phyloP scores from a whole-genome alignment of 2,888 invertebrate species.

The Aleiodes alternator region DNA sequence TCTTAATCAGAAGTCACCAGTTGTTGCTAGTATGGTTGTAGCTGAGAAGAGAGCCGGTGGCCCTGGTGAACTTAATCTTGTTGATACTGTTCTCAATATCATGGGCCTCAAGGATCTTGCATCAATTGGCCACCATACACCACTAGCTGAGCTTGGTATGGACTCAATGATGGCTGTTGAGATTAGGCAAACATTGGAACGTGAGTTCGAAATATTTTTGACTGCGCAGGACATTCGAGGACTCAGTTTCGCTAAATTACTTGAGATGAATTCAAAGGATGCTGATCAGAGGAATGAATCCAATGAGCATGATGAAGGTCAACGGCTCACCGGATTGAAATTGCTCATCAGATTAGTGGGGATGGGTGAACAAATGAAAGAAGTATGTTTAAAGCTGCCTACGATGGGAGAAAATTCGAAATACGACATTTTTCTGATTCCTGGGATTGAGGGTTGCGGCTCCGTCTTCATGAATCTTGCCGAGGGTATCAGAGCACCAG shows the following conservation, averaged over 20 bases:
- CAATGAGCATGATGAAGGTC: constrained; percentile 11
- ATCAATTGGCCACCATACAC: constrained; percentile 79
- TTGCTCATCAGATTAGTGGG: constrained; percentile 57
- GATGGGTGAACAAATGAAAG: constrained; percentile 43
- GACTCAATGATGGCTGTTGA: constrained; percentile 98
- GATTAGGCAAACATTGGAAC: constrained; percentile 93
- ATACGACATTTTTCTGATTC: constrained; percentile 68
- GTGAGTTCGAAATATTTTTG: constrained; percentile 91
- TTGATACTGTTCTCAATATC: constrained; percentile 84
- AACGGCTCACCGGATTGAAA: constrained; percentile 58
- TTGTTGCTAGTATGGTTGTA: constrained; percentile 90
- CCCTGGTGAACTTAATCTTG: constrained; percentile 80
- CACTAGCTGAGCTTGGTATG: constrained; percentile 94
- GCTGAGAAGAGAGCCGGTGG: constrained; percentile 86
- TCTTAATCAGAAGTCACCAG: constrained; percentile 79
- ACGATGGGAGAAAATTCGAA: constrained; percentile 57
- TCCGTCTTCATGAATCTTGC: constrained; percentile 67
- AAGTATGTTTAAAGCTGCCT: constrained; percentile 59
- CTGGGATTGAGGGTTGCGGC: constrained; percentile 74
- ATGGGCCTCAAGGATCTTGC: constrained; percentile 69
- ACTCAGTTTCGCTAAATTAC: constrained; percentile 83
- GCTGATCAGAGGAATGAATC: constrained; percentile 43
- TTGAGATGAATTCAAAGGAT: constrained; percentile 69
- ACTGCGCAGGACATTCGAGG: constrained; percentile 90
- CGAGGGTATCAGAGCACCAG: constrained; percentile 66